Conservation (phyloP, 2,797 vertebrate species). For the Lindbergichthys nudifrons region DNA sequence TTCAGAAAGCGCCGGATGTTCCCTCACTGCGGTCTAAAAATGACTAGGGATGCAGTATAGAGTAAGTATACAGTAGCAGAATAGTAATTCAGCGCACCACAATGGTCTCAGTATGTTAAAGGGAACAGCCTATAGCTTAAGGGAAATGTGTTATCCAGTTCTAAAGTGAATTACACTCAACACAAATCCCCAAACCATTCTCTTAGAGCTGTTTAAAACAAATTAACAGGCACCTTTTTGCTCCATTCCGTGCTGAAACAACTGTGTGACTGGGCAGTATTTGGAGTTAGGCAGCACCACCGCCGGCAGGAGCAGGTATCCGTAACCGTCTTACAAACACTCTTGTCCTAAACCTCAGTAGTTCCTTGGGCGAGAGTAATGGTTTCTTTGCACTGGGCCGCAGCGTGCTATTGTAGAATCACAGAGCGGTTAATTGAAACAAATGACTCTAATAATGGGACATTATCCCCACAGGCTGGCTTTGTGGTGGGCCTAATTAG, state of each 20-base stretch:
- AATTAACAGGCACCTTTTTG: constrained; percentile 15
- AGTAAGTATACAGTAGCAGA: constrained; percentile 63
- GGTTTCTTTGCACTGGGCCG: constrained; percentile 93
- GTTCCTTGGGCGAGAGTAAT: constrained; percentile 92
- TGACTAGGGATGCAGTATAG: constrained; percentile 24
- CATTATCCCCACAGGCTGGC: constrained; percentile 99
- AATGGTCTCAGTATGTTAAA: constrained; percentile 51
- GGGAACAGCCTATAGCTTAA: constrained; percentile 43
- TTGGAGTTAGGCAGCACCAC: constrained; percentile 42
- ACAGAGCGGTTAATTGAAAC: constrained; percentile 99
- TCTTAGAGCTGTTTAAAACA: constrained; percentile 13
- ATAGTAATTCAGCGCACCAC: constrained; percentile 66
- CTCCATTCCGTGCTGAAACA: constrained; percentile 18
- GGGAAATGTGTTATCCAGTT: constrained; percentile 32
- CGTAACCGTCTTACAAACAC: constrained; percentile 55
- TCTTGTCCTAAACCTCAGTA: constrained; percentile 68
- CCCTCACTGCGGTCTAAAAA: constrained; percentile 66
- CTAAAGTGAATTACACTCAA: constrained; percentile 28
- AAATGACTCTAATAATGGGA: constrained; percentile 99
- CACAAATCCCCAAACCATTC: background rate
- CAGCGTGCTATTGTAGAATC: constrained; percentile 97
- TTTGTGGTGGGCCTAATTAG: constrained; percentile 99
- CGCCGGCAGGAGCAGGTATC: constrained; percentile 63
- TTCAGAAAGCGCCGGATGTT: constrained; percentile 36
- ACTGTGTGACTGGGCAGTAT: constrained; percentile 36